These are phyloP conservation scores for Falco punctatus DNA, from an alignment of 2,113 vertebrate species.

Conservation along the genomic window DNA sequence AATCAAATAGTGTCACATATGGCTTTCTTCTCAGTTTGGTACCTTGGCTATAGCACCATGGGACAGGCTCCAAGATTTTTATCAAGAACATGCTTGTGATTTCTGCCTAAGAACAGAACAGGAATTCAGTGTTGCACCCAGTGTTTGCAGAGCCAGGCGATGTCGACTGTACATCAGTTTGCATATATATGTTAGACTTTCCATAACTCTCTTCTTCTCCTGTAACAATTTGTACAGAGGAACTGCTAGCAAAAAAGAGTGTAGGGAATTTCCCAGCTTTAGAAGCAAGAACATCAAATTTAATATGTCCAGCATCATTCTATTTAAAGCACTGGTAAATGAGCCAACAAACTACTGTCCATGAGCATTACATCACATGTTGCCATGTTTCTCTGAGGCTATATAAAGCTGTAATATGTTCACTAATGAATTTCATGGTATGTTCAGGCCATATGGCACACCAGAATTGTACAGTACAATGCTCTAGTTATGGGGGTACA, in stretches of 20 bases:
- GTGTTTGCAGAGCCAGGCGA: neutral
- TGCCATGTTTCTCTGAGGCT: conserved; percentile 53
- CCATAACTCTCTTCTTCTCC: neutral
- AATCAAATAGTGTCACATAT: neutral
- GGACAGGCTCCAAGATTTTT: conserved; percentile 5
- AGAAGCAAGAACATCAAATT: neutral
- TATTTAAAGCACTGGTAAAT: conserved; percentile 65
- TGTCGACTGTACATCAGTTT: neutral
- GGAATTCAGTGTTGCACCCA: neutral
- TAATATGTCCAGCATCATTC: neutral
- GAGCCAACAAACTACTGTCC: conserved; percentile 66
- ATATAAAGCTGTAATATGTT: conserved; percentile 30
- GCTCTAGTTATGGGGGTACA: neutral
- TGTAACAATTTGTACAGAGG: neutral
- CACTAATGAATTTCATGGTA: conserved; percentile 36
- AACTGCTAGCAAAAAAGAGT: neutral
- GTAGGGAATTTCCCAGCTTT: neutral
- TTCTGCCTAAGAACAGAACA: neutral
- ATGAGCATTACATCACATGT: conserved; percentile 52
- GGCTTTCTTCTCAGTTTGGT: neutral
- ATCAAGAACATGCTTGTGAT: neutral
- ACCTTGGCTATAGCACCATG: neutral
- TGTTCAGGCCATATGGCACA: conserved; percentile 59
- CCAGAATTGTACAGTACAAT: neutral
- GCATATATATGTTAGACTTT: neutral